Evolutionary conservation across 2,113 vertebrate species (phyloP).

Genomic region (Jaculus jaculus): DNA sequence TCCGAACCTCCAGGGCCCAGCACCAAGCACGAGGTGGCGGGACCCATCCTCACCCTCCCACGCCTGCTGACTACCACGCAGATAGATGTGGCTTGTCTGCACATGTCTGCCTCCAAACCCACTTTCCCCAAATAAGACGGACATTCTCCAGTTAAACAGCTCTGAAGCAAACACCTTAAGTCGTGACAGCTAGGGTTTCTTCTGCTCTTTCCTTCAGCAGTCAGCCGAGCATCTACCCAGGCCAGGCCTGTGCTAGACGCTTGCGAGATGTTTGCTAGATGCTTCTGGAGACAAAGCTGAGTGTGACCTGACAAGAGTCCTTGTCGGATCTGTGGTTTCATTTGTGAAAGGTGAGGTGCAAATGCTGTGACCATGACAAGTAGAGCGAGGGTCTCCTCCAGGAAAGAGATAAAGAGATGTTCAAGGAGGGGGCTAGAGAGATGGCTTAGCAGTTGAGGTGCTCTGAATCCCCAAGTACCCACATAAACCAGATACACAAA

Average conservation of each 20-base stretch:
- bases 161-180: neutral
- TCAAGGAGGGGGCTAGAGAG: neutral
- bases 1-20: no score
- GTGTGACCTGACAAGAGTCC: neutral
- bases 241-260: no score
- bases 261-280: no score
- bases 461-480: no score
- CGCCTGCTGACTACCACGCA: neutral
- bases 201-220: neutral
- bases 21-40: fast-evolving
- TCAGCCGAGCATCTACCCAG: neutral
- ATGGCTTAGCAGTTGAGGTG: no score
- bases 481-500: no score
- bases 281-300: neutral
- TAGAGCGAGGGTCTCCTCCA: neutral
- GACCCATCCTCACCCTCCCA: neutral
- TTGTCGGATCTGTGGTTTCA: no score
- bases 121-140: neutral
- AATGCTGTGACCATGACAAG: neutral
- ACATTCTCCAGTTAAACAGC: neutral
- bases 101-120: neutral
- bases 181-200: neutral
- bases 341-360: neutral
- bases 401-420: neutral
- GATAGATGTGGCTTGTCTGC: neutral